A percentile compares a stretch with the other conserved stretches of the same genome.
phyloP scores from a whole-genome alignment of 2,888 invertebrate genomes.

The Campoletis raptor region DNA sequence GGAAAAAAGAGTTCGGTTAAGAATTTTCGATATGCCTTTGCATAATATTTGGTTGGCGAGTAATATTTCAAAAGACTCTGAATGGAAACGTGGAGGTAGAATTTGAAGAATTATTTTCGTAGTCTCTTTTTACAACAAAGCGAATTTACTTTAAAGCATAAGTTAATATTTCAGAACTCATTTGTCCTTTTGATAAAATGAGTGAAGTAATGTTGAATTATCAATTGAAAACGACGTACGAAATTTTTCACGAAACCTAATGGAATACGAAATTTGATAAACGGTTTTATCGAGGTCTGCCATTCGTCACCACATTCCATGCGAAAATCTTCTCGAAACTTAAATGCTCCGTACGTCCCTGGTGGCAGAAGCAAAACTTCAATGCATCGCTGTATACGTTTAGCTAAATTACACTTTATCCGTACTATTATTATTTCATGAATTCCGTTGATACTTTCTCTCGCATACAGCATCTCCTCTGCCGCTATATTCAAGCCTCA shows the following conservation, averaged over 20 bases:
- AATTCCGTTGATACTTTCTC: constrained; percentile 78
- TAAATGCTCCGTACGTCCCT: constrained; percentile 76
- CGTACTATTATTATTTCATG: constrained; percentile 82
- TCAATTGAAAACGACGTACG: neutral
- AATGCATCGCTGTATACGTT: constrained; percentile 82
- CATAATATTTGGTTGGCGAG: neutral
- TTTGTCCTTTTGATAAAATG: neutral
- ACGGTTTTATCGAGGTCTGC: neutral
- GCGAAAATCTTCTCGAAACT: constrained; percentile 11
- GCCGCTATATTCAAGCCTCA: constrained; percentile 47
- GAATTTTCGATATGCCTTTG: neutral
- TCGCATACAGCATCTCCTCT: constrained; percentile 74
- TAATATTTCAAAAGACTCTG: neutral
- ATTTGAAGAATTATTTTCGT: neutral
- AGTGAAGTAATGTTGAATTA: neutral
- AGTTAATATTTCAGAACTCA: neutral
- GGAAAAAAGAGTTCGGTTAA: neutral
- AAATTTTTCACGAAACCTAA: neutral
- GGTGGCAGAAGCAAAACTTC: constrained; percentile 76
- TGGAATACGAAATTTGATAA: neutral
- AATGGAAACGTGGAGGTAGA: neutral
- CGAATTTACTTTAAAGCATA: neutral
- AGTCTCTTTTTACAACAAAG: neutral
- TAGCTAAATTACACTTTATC: constrained; percentile 83
- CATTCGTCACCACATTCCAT: neutral